phyloP scores from a whole-genome alignment of 2,797 vertebrate genomes.

The Numenius phaeopus region DNA sequence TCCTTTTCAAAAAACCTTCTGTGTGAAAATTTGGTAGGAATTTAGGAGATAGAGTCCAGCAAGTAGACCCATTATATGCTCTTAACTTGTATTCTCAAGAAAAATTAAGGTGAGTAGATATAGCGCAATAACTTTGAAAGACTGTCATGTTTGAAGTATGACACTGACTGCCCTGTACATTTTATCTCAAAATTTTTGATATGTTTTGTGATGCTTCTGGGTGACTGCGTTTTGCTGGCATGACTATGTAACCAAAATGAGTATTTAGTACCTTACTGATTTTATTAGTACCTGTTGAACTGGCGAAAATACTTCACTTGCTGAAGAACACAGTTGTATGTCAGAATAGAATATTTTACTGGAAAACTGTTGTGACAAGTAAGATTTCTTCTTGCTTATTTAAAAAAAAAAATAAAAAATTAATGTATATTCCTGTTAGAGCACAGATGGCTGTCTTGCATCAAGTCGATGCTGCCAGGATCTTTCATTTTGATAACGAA shows the following conservation, averaged over 20 bases:
- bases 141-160: not conserved
- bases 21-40: not conserved
- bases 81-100: not conserved
- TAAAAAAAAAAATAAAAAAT: not conserved
- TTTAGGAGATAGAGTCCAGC: not conserved
- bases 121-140: not conserved
- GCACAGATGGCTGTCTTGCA: not conserved
- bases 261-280: not conserved
- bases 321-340: not conserved
- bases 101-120: not conserved
- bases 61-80: not conserved
- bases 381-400: not conserved
- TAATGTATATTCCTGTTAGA: not conserved
- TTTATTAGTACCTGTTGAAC: not conserved
- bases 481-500: not conserved
- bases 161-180: not conserved
- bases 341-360: not conserved
- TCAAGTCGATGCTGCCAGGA: not conserved
- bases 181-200: not conserved
- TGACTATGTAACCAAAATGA: not conserved
- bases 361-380: not conserved
- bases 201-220: not conserved
- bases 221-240: not conserved
- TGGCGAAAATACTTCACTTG: not conserved
- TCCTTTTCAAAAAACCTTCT: not conserved